These are phyloP conservation scores for Cryptoprocta ferox DNA, from an alignment of 2,797 vertebrate species.

Conservation along the genomic window DNA sequence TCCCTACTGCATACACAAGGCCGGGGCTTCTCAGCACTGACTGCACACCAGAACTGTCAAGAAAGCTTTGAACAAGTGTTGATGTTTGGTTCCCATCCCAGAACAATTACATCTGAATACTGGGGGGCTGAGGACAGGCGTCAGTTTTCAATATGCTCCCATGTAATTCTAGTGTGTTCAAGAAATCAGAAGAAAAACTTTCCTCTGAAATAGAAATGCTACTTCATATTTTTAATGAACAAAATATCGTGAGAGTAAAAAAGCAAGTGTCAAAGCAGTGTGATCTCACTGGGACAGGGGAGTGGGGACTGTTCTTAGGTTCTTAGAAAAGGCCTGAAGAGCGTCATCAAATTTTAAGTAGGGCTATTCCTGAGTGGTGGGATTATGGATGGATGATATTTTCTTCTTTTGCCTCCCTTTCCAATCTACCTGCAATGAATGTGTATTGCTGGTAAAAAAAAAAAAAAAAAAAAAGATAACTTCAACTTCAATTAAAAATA, in stretches of 20 bases:
- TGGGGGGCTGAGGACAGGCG: neutral
- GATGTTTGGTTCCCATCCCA: neutral
- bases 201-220: neutral
- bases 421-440: neutral
- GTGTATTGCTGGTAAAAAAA: neutral
- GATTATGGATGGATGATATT: neutral
- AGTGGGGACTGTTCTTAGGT: neutral
- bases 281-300: neutral
- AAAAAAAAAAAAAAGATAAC: neutral
- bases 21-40: neutral
- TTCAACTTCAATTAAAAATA: neutral
- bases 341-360: neutral
- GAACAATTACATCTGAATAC: neutral
- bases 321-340: neutral
- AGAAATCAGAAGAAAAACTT: neutral
- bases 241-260: neutral
- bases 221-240: neutral
- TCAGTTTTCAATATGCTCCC: neutral
- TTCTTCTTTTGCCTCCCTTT: neutral
- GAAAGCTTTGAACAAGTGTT: neutral
- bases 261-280: neutral
- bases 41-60: neutral
- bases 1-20: neutral
- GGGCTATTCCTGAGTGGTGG: neutral
- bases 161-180: neutral